Base-by-base conservation (phyloP, 2,888 invertebrate species). In the Diloba caeruleocephala region DNA sequence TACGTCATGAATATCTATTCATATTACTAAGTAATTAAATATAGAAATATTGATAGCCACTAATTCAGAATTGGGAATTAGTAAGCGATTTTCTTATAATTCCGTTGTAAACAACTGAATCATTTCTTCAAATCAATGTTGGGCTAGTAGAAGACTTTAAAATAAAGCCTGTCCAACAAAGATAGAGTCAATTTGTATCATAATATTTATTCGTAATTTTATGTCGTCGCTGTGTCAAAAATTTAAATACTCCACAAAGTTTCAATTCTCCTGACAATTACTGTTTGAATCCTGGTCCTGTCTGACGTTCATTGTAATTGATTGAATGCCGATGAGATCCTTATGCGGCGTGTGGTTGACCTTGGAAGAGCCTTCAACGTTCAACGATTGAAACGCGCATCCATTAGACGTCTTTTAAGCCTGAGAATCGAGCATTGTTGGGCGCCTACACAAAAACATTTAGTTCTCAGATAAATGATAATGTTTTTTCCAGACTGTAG, bases 281-380 rank as follows among this genome's bases (percentile, higher is more conserved):
- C n/a, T n/a, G 66, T 63, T 62, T 32, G 57, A 62, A 64, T 62
- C 61, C 61, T 36, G 49, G 39, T 58, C 59, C 55, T 17, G 39
- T 49, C 19, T 56, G 63, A 54, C 61, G 64, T 64, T 54, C 49
- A 56, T 53, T 62, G 87, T 88, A 85, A 34, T 85, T 68, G 80
- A 87, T 87, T 84, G 83, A 87, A 88, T 89, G 76, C 71, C 78
- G 71, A 55, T 58, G 62, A 41, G 33, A 17, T 79, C 88, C 89
- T 79, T 86, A 79, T 81, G 66, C 58, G 81, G 87, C 75, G 75
- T 71, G 76, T 74, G 42, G 76, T 58, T 65, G 71, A 71, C 90
- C 90, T 90, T 90, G 85, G 60, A 45, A 44, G 39, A 59, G 55
- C 62, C 61, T 69, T 65, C 55, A 36, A 56, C 57, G 58, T 62